Evolutionary conservation across 92 coral and sea anemone species (phyloP), one percentile per base, ranked within the genome.

Genomic region (Porites lobata): DNA sequence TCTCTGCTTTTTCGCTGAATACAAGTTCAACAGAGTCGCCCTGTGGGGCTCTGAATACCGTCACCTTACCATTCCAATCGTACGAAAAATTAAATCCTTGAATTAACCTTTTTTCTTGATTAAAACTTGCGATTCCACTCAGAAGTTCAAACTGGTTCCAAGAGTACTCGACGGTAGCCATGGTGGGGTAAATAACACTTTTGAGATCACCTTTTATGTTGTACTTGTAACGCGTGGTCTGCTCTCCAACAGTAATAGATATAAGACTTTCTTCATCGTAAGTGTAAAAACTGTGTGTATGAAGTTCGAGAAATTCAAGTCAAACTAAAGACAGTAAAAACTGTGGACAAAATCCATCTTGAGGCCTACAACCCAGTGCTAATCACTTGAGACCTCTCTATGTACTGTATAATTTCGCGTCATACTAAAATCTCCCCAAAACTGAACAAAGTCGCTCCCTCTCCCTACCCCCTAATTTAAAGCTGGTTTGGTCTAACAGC

Each of bases 11-110:
- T 38, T 81, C 86, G 32, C 70, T 56, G 69, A 81, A 81, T 14
- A 69, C 29, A 18, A 81, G 86, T 65, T 47, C 86, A 20, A 66
- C 86, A 4, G 86, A 69, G 73, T 75, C 92, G 14, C 63, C 76
- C 26, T 85, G 81, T 22, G 80, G 86, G 53, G 54, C 11, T 69
- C 86, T 81, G 65, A 81, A 70, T 20, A 88, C 57, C 32, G 76
- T 81, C 22, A 93, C 59, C 73, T 78, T 62, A 2, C 96, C 96
- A 84, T 93, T 77, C 94, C 94, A 93, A 73, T 93, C 92, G 72
- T 91, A 88, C 52, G 81, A 56, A 74, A 88, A 88, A 79, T 77
- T 29, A 50, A 77, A 69, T 74, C 89, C 86, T 73, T 85, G 84
- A 69, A 87, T 67, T 7, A 58, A 62, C 43, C 69, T 86, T 59